These are phyloP conservation scores for Bufo bufo DNA, from an alignment of 2,113 vertebrate species.

Conservation along the genomic window DNA sequence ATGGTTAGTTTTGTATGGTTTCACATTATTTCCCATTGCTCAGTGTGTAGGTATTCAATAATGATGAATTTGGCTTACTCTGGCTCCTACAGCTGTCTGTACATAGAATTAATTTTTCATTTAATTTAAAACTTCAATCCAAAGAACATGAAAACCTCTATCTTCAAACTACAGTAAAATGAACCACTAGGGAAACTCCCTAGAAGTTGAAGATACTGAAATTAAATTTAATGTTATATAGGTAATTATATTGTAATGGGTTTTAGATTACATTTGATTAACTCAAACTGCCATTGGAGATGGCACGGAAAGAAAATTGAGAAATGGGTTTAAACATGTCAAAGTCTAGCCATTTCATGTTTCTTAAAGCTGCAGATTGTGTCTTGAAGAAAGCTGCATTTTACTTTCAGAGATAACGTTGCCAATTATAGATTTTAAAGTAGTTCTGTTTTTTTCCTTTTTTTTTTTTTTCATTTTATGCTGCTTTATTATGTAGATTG, in stretches of 20 bases:
- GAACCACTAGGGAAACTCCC: conserved; percentile 12
- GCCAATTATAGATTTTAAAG: neutral
- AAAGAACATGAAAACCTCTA: conserved; percentile 26
- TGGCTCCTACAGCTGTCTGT: neutral
- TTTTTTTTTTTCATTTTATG: neutral
- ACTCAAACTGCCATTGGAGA: conserved; percentile 60
- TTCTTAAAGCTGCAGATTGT: neutral
- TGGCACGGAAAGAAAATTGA: conserved; percentile 56
- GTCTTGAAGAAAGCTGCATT: neutral
- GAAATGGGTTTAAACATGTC: conserved; percentile 64
- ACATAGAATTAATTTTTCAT: conserved; percentile 26
- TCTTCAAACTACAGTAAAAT: conserved; percentile 27
- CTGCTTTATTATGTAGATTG: neutral
- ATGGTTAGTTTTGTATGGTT: neutral
- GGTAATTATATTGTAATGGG: conserved; percentile 63
- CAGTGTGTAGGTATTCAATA: neutral
- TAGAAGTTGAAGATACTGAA: conserved; percentile 30
- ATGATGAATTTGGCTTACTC: neutral
- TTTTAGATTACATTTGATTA: conserved; percentile 60
- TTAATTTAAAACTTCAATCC: conserved; percentile 1
- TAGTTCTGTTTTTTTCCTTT: too few species aligned
- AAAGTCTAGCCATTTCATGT: conserved; percentile 28
- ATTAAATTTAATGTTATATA: conserved; percentile 47
- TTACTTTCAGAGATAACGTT: neutral
- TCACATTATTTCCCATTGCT: neutral